Evolutionary conservation across 2,888 invertebrate genomes (phyloP).

Genomic region (Agrotis ipsilon): DNA sequence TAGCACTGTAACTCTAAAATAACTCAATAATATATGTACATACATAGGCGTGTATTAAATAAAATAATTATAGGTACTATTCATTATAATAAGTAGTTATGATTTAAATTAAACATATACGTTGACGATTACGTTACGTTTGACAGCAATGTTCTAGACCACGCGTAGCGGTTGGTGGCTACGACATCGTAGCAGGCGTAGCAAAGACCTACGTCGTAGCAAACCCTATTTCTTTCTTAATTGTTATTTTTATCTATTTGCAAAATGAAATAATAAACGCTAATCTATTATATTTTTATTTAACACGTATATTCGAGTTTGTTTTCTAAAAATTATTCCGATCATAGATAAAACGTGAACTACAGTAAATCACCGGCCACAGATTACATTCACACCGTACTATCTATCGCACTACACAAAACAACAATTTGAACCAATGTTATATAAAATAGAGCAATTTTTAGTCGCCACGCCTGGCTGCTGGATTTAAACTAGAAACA

Average conservation of each 20-base stretch:
- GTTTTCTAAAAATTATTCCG: neutral
- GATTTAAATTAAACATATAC: no score
- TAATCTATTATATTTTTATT: neutral
- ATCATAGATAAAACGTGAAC: constrained; percentile 12
- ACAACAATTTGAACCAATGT: constrained; percentile 25
- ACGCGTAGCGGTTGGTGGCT: constrained; percentile 12
- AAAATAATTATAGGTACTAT: no score
- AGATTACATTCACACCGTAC: constrained; percentile 36
- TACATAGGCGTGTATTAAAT: no score
- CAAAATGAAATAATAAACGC: no score
- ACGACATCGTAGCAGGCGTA: constrained; percentile 36
- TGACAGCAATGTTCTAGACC: neutral
- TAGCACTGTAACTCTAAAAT: no score
- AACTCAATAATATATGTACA: no score
- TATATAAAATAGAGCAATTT: constrained; percentile 39
- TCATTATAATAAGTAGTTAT: no score
- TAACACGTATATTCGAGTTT: neutral
- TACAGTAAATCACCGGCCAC: constrained; percentile 27
- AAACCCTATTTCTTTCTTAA: no score
- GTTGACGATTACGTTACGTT: no score
- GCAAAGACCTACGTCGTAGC: constrained; percentile 14
- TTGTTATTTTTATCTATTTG: no score
- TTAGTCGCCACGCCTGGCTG: constrained; percentile 22
- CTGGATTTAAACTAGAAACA: constrained; percentile 33
- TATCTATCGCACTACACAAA: constrained; percentile 32